Base-by-base conservation (phyloP, 2,113 vertebrate species). In the Micromys minutus region DNA sequence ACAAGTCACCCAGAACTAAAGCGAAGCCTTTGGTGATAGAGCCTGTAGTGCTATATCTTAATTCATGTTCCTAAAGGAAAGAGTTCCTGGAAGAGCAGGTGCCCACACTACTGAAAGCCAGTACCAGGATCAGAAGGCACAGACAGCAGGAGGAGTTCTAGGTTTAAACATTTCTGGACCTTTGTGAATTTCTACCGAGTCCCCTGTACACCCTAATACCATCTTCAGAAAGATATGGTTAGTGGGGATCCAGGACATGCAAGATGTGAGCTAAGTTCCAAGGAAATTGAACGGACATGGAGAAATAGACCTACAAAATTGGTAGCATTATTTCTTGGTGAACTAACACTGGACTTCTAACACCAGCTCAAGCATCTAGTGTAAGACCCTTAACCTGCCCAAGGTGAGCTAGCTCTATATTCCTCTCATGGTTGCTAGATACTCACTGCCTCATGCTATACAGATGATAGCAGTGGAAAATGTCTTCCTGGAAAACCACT, bases 251-350 rank as follows among this genome's bases (percentile, higher is more conserved):
- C 9, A n/a, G 11, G 3, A 11, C 0, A 3, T 0, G 39, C 5
- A 36, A 84, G 36, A 61, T 26, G 21, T 34, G 5, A 11, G 8
- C 24, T 31, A 52, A 63, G n/a, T 45, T 61, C 16, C 77, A 17
- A 3, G 39, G 15, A 10, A 26, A 45, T 24, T 0, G 22, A 26
- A 55, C 19, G 8, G 17, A 50, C 39, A 17, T 6, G 0, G 19
- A 59, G 39, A 22, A n/a, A 34, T 1, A 65, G 47, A 42, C 42
- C 50, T 42, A 12, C 31, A 52, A 17, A 55, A 61, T 61, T 67
- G 79, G 90, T 16, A 52, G 26, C 11, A 24, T 29, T 12, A 12
- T 31, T 16, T 8, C 15, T 55, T 34, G 57, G 69, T 26, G 31
- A 74, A 52, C 13, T 45, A 57, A 36, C n/a, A 52, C 0, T 0